Percentiles rank a stretch among this genome's conserved stretches.
Conservation (phyloP, 2,113 vertebrate species). For the Vidua macroura region DNA sequence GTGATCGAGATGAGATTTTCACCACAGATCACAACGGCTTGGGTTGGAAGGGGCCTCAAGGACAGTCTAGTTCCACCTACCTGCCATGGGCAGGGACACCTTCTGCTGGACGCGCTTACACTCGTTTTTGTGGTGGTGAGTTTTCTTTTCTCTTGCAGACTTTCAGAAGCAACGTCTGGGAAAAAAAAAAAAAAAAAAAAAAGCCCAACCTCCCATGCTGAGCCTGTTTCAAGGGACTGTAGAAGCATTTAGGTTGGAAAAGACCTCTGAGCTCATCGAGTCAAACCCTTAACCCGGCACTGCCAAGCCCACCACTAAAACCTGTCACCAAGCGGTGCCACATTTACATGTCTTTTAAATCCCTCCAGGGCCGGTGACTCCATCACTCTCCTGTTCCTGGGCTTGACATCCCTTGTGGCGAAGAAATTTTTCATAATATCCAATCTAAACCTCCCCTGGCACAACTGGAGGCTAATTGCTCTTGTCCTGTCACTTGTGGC, state of each 20-base stretch:
- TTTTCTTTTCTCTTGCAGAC: too few species aligned
- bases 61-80: neutral
- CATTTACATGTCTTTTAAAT: neutral
- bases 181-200: too few species aligned
- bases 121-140: neutral
- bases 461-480: neutral
- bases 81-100: neutral
- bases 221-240: neutral
- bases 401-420: neutral
- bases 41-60: neutral
- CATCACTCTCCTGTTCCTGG: neutral
- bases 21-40: fast-evolving
- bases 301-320: neutral
- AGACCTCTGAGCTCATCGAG: neutral
- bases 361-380: neutral
- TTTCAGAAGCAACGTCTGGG: neutral
- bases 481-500: neutral
- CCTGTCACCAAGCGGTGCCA: neutral
- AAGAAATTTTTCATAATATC: too few species aligned
- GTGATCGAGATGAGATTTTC: neutral
- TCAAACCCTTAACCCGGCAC: neutral
- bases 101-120: neutral
- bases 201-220: neutral
- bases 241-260: neutral
- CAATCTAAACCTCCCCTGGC: neutral